These are phyloP conservation scores for Achlya flavicornis DNA, from an alignment of 2,888 invertebrate genomes.

Conservation along the genomic window DNA sequence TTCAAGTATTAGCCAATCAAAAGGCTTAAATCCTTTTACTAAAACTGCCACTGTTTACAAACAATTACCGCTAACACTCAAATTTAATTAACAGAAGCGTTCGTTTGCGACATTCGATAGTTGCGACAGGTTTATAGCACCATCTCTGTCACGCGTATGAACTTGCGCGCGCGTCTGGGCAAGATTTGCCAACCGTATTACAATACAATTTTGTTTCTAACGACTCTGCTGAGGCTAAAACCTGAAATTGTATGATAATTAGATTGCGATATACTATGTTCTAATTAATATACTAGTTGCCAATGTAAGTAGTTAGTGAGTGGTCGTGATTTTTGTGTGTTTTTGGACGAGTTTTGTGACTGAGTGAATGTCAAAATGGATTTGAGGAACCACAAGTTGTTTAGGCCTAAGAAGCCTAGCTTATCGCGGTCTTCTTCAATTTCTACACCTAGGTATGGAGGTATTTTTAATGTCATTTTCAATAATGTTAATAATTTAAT, in stretches of 20 bases:
- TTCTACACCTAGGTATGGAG: constrained; percentile 72
- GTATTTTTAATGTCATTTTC: background rate
- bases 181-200: constrained; percentile 56
- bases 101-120: constrained; percentile 55
- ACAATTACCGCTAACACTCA: background rate
- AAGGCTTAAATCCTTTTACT: background rate
- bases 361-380: constrained; percentile 61
- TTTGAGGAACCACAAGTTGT: constrained; percentile 66
- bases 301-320: constrained; percentile 63
- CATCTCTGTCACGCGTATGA: constrained; percentile 54
- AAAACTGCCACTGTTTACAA: background rate
- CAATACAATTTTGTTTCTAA: constrained; percentile 67
- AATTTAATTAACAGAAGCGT: constrained; percentile 50
- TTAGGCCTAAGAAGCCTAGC: constrained; percentile 62
- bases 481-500: background rate
- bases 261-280: constrained; percentile 70
- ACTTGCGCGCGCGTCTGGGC: constrained; percentile 49
- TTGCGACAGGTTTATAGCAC: constrained; percentile 59
- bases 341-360: constrained; percentile 34
- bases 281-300: constrained; percentile 74
- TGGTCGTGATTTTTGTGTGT: constrained; percentile 65
- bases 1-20: background rate
- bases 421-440: constrained; percentile 67
- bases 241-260: constrained; percentile 82
- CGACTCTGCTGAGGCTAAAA: constrained; percentile 74